Conservation (phyloP, 2,113 vertebrate genomes). For the Microcebus tavaratra region DNA sequence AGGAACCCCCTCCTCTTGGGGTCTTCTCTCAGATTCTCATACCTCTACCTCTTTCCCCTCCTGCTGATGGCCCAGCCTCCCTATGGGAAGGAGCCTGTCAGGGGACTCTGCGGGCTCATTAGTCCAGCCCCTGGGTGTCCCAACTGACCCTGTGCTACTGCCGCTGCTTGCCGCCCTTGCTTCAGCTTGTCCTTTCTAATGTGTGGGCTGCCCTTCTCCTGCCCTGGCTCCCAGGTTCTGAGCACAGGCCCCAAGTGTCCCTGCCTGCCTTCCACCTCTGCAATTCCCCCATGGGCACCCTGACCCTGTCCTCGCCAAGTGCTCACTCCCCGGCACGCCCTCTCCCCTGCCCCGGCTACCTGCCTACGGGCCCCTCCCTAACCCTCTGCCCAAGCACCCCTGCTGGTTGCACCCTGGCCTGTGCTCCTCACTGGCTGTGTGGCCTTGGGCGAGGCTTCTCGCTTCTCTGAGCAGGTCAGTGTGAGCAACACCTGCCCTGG, state of each 20-base stretch:
- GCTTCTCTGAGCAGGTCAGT: background rate
- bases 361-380: background rate
- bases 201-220: background rate
- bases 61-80: background rate
- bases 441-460: background rate
- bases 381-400: background rate
- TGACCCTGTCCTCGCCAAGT: fast-evolving
- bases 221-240: background rate
- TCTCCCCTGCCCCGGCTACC: background rate
- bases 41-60: background rate
- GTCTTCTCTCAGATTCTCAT: background rate
- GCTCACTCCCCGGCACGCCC: background rate
- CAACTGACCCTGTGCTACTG: background rate
- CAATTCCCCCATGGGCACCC: too few relatives aligned
- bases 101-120: background rate
- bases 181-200: background rate
- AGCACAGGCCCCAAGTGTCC: background rate
- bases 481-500: background rate
- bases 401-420: background rate
- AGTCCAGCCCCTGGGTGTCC: background rate
- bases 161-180: background rate
- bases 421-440: background rate
- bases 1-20: background rate
- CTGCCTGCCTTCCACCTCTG: background rate
- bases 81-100: background rate